phyloP scores from a whole-genome alignment of 1,140 invertebrate genomes.

The Cherax destructor region DNA sequence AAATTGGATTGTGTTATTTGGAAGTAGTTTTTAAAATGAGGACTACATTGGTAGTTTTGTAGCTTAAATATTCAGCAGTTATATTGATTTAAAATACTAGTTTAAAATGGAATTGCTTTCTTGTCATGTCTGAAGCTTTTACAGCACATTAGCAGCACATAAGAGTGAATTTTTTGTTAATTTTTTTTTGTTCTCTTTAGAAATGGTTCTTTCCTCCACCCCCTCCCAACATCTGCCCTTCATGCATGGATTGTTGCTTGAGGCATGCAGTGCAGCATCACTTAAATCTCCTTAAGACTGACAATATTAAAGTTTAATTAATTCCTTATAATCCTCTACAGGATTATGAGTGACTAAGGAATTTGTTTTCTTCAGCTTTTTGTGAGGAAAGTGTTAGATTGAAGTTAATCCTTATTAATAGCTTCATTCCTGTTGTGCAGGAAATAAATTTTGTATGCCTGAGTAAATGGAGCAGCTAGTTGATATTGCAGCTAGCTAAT shows the following conservation, averaged over 20 bases:
- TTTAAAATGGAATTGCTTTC: background rate
- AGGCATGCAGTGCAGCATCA: conserved; percentile 58
- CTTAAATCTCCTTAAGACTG: conserved; percentile 16
- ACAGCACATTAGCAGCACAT: conserved; percentile 50
- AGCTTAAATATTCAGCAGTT: background rate
- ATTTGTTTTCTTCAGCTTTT: conserved; percentile 8
- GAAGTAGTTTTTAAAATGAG: background rate
- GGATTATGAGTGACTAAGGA: conserved; percentile 13
- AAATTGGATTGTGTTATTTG: background rate
- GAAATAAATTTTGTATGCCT: background rate
- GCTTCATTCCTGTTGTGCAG: conserved; percentile 37
- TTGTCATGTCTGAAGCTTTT: conserved; percentile 40
- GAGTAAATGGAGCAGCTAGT: conserved; percentile 21
- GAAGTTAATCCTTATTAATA: background rate
- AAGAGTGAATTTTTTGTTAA: conserved; percentile 11
- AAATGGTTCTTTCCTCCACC: conserved; percentile 17
- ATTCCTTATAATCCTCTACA: conserved; percentile 36
- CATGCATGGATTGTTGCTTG: conserved; percentile 65
- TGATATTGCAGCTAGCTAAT: background rate
- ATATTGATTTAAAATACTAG: background rate
- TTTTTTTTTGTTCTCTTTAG: conserved; percentile 28
- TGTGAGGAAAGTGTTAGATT: conserved; percentile 23
- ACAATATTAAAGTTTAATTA: conserved; percentile 21
- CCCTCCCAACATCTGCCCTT: conserved; percentile 10
- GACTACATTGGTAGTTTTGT: background rate